Conservation (phyloP, 2,888 invertebrate species). For the Tuta absoluta region DNA sequence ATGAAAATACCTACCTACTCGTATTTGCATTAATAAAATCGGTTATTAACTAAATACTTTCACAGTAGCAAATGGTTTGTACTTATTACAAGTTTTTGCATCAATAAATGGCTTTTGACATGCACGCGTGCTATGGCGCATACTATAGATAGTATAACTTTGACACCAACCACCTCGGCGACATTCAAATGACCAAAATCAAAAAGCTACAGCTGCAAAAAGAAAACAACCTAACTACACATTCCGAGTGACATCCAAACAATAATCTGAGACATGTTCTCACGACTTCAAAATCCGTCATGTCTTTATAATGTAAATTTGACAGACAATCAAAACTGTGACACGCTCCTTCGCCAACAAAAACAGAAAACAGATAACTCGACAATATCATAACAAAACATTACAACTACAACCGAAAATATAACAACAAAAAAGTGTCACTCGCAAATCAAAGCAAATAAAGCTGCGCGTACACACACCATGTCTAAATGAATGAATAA, state of each 20-base stretch:
- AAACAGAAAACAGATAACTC: slow-evolving; percentile 61
- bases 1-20: no score
- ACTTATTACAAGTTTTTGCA: no score
- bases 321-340: slow-evolving; percentile 75
- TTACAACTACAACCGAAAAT: slow-evolving; percentile 51
- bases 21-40: no score
- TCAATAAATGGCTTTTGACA: no score
- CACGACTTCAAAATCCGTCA: slow-evolving; percentile 56
- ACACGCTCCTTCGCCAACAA: slow-evolving; percentile 61
- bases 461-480: slow-evolving; percentile 56
- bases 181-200: background rate
- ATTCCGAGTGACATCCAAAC: slow-evolving; percentile 20
- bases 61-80: no score
- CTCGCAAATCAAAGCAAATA: slow-evolving; percentile 74
- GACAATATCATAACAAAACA: slow-evolving; percentile 65
- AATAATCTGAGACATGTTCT: slow-evolving; percentile 53
- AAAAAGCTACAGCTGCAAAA: background rate
- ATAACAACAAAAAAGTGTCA: slow-evolving; percentile 69
- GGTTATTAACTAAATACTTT: no score
- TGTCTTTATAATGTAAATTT: slow-evolving; percentile 72
- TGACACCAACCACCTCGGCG: background rate
- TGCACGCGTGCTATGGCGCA: background rate
- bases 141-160: background rate
- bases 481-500: slow-evolving; percentile 65
- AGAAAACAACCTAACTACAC: background rate